Conservation (phyloP, 2,113 vertebrate species). For the Vulpes ferrilata region DNA sequence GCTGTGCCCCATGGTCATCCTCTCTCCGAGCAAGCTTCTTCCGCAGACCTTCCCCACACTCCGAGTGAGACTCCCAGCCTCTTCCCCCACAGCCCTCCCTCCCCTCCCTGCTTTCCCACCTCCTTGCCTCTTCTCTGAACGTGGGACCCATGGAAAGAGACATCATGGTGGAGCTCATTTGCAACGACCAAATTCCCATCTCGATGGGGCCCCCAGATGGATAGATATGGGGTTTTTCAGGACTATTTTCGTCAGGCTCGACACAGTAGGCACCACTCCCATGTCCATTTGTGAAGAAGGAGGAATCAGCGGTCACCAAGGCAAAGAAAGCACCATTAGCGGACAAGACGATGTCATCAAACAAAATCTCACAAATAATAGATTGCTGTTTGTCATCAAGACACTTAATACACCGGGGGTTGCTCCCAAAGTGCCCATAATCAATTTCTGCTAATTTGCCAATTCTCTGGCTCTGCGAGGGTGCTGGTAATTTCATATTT, state of each 20-base stretch:
- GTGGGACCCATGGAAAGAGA: background rate
- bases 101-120: background rate
- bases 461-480: constrained; percentile 76
- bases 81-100: background rate
- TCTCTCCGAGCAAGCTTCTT: background rate
- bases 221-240: constrained; percentile 28
- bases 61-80: background rate
- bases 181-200: constrained; percentile 53
- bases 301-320: constrained; percentile 79
- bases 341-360: constrained; percentile 86
- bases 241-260: constrained; percentile 72
- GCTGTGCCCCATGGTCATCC: background rate
- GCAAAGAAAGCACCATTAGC: constrained; percentile 84
- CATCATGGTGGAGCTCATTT: background rate
- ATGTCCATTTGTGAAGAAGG: constrained; percentile 82
- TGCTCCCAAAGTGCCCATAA: constrained; percentile 83
- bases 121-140: background rate
- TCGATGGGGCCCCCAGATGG: constrained; percentile 59
- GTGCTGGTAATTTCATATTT: constrained; percentile 87
- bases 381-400: constrained; percentile 86
- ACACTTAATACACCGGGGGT: constrained; percentile 82
- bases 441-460: constrained; percentile 89
- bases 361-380: constrained; percentile 83
- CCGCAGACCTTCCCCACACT: background rate
- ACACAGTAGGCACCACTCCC: constrained; percentile 75